Base-by-base conservation (phyloP, 2,797 vertebrate genomes). In the Cossypha niveicapilla region DNA sequence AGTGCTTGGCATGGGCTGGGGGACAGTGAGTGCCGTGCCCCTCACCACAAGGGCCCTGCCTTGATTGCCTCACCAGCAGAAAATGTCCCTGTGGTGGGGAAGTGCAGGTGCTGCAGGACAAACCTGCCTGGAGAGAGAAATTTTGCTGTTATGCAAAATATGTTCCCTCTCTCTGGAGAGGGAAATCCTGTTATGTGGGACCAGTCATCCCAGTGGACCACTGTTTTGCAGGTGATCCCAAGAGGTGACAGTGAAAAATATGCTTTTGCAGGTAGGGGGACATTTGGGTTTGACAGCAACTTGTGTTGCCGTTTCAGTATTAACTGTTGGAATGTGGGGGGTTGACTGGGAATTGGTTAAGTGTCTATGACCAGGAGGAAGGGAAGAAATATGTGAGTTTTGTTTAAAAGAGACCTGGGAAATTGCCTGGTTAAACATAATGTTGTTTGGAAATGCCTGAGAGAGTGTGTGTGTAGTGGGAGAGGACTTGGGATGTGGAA, bases 11-110 rank as follows among this genome's bases (percentile, higher is more conserved):
- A 3, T 60, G 37, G 65, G 65, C 48, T n/a, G 53, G 68, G 44
- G 61, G 51, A 76, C 54, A 18, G 48, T 32, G 42, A 32, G 14
- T 2, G 0, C 47, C 0, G 0, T 76, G 45, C 13, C 51, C 27
- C 56, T 50, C 13, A 8, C 30, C 34, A 16, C 2, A 1, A 37
- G 39, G 24, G 11, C 30, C 6, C 51, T 6, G 30, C 37, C 12
- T 41, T 61, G n/a, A 21, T 75, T 68, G 74, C 57, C 54, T 66
- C 39, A 56, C 18, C 2, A 1, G 7, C 0, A 3, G 48, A 83
- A 63, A 42, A 50, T 48, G 66, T 57, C 18, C 8, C 18, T 4
- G 0, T 11, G 12, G 8, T 16, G 10, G 25, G 9, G 35, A 83
- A 17, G 15, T 25, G 30, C 24, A 18, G 65, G 18, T 15, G 13